These are phyloP conservation scores for Sander lucioperca DNA, from an alignment of 2,113 vertebrate species.

Conservation along the genomic window DNA sequence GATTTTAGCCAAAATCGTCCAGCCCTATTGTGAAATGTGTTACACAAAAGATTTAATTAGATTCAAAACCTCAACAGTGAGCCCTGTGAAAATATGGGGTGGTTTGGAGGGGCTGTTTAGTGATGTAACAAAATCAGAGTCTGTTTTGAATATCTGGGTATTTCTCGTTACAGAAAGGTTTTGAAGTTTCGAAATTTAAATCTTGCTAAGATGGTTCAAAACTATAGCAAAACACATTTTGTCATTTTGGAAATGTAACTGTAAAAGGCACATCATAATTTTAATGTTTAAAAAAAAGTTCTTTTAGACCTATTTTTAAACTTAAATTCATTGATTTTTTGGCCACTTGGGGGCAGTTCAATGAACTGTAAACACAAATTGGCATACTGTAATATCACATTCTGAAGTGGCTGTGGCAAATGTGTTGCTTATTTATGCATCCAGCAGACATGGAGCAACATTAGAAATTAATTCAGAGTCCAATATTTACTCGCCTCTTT, in stretches of 20 bases:
- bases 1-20: no score
- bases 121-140: not conserved
- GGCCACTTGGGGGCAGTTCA: not conserved
- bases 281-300: not conserved
- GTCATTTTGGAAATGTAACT: not conserved
- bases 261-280: not conserved
- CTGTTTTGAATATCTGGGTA: not conserved
- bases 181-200: not conserved
- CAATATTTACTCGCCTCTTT: not conserved
- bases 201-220: not conserved
- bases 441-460: not conserved
- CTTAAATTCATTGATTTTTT: not conserved
- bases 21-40: slow-evolving; percentile 2
- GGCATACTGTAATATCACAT: no score
- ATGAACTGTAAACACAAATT: not conserved
- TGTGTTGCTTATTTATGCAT: not conserved
- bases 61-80: slow-evolving; percentile 1
- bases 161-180: not conserved
- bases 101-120: not conserved
- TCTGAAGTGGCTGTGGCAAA: not conserved
- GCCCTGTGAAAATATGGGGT: not conserved
- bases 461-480: not conserved
- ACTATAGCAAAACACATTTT: not conserved
- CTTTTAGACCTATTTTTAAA: not conserved
- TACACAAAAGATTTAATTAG: not conserved